These are phyloP conservation scores for Eupristina koningsbergeri DNA, from an alignment of 1,140 invertebrate species.

Conservation along the genomic window DNA sequence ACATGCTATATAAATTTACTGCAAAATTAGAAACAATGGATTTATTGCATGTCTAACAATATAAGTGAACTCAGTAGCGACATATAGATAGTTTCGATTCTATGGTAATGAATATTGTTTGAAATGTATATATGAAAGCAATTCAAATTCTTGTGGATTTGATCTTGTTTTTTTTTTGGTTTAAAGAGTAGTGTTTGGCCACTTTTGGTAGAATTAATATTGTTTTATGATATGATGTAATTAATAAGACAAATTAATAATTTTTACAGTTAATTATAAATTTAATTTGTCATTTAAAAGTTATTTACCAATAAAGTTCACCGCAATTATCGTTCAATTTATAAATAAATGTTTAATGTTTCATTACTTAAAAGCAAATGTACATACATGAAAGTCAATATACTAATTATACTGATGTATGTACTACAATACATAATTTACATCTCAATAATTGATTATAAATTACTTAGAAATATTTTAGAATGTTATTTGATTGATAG, in stretches of 20 bases:
- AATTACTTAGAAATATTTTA: background rate
- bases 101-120: conserved; percentile 23
- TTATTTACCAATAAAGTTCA: background rate
- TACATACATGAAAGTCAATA: no score
- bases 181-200: background rate
- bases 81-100: conserved; percentile 18
- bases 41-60: background rate
- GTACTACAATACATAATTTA: background rate
- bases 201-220: background rate
- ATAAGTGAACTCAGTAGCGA: background rate
- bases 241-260: background rate
- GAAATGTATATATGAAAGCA: conserved; percentile 12
- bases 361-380: background rate
- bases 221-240: background rate
- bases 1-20: background rate
- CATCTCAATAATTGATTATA: background rate
- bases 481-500: background rate
- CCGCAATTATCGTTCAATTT: background rate
- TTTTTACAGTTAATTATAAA: background rate
- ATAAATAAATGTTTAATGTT: background rate
- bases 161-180: background rate
- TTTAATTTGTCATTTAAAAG: background rate
- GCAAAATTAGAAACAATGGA: background rate
- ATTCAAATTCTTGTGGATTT: conserved; percentile 11
- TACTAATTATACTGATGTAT: no score